Percentiles rank a stretch among this genome's conserved stretches.
phyloP scores from a whole-genome alignment of 2,888 invertebrate species.

The Dynastes tityus region DNA sequence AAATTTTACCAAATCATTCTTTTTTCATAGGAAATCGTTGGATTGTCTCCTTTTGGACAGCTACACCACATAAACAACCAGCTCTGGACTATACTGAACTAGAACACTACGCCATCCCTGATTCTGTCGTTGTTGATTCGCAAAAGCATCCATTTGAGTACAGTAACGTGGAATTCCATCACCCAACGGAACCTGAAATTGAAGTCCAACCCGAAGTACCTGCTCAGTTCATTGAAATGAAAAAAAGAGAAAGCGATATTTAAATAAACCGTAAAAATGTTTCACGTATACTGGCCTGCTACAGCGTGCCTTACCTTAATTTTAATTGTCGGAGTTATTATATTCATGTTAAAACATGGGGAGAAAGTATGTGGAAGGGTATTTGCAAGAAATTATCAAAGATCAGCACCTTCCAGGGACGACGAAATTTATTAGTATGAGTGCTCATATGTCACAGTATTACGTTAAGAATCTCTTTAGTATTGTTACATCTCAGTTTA shows the following conservation, averaged over 20 bases:
- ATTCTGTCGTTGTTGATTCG: conserved; percentile 66
- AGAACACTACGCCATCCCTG: conserved; percentile 70
- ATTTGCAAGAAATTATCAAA: not conserved
- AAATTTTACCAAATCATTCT: not conserved
- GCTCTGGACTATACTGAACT: conserved; percentile 86
- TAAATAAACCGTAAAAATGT: conserved; percentile 69
- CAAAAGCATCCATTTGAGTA: conserved; percentile 68
- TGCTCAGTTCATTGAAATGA: conserved; percentile 63
- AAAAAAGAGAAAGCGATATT: conserved; percentile 87
- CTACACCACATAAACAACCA: conserved; percentile 87
- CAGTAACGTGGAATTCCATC: conserved; percentile 64
- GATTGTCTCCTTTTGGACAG: conserved; percentile 88
- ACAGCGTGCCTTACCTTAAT: conserved; percentile 82
- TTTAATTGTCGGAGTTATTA: conserved; percentile 81
- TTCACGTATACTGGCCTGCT: conserved; percentile 86
- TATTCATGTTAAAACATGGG: conserved; percentile 84
- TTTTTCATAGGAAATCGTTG: conserved; percentile 82
- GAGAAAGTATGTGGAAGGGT: conserved; percentile 78
- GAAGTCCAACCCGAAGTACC: conserved; percentile 51
- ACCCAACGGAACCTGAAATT: conserved; percentile 48
- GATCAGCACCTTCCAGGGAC: not conserved
- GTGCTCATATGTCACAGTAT: not conserved
- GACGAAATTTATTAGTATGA: conserved; percentile 18
- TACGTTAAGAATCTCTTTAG: not conserved
- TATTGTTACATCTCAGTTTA: not conserved